Evolutionary conservation across 1,140 invertebrate species (phyloP).

Genomic region (Saccostrea glomerata): DNA sequence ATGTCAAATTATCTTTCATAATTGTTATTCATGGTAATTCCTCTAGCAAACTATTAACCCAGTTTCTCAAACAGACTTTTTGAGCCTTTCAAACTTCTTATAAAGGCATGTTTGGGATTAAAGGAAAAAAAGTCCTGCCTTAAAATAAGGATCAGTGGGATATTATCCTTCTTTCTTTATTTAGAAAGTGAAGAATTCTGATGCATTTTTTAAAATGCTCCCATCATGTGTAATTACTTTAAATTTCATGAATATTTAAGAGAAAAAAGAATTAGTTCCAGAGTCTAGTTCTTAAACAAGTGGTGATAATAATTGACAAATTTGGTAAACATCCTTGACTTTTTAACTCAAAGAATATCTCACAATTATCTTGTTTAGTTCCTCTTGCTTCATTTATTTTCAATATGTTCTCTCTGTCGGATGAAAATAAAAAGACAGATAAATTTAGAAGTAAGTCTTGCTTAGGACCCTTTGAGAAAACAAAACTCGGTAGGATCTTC

Average conservation of each 20-base stretch:
- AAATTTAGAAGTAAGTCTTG: constrained; percentile 1
- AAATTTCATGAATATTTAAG: not conserved
- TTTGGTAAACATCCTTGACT: constrained; percentile 15
- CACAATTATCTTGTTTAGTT: constrained; percentile 15
- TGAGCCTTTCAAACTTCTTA: too few species aligned
- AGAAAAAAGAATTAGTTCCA: not conserved
- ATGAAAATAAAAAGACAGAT: not conserved
- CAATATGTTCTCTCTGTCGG: not conserved
- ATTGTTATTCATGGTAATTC: not conserved
- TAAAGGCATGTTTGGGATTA: too few species aligned
- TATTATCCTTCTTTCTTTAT: too few species aligned
- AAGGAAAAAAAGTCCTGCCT: too few species aligned
- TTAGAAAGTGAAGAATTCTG: too few species aligned
- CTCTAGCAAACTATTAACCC: too few species aligned
- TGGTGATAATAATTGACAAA: not conserved
- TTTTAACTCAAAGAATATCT: not conserved
- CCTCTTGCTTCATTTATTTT: not conserved
- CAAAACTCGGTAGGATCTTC: not conserved
- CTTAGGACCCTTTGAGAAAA: not conserved
- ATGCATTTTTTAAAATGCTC: not conserved
- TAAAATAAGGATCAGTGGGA: too few species aligned
- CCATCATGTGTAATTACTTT: not conserved
- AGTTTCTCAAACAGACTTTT: too few species aligned
- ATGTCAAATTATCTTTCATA: constrained; percentile 4
- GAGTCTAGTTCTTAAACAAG: not conserved